These are phyloP conservation scores for Dasypus novemcinctus DNA, from an alignment of 2,113 vertebrate species.

Conservation along the genomic window DNA sequence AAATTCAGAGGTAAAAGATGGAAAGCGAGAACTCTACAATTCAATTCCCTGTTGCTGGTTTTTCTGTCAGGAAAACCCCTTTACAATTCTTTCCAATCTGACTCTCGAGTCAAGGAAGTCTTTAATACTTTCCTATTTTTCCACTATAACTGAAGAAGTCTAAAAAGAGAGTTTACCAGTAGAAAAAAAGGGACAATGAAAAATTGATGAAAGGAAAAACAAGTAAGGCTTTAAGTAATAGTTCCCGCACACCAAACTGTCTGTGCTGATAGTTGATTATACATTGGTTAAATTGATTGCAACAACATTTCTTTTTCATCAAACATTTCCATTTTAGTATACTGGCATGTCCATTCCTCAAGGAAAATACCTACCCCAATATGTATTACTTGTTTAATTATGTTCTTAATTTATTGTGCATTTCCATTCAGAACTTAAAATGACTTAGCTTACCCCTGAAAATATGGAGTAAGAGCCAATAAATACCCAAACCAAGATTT, in stretches of 20 bases:
- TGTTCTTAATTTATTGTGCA: neutral
- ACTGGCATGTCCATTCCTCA: neutral
- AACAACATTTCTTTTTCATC: neutral
- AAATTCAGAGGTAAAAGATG: neutral
- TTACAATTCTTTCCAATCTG: neutral
- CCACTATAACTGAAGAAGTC: neutral
- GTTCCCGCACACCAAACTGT: neutral
- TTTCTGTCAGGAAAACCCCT: neutral
- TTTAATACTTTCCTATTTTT: neutral
- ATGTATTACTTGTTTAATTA: neutral
- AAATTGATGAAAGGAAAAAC: neutral
- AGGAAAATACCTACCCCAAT: neutral
- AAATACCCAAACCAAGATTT: neutral
- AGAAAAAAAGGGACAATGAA: neutral
- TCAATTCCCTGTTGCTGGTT: neutral
- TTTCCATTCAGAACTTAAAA: neutral
- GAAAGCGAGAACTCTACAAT: neutral
- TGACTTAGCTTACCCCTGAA: neutral
- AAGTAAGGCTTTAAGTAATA: neutral
- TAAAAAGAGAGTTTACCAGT: neutral
- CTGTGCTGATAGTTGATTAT: neutral
- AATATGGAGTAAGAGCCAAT: neutral
- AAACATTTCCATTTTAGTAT: neutral
- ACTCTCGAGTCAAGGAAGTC: neutral
- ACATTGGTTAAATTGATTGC: neutral